phyloP scores from a whole-genome alignment of 2,888 invertebrate genomes.

The Melanotus villosus region DNA sequence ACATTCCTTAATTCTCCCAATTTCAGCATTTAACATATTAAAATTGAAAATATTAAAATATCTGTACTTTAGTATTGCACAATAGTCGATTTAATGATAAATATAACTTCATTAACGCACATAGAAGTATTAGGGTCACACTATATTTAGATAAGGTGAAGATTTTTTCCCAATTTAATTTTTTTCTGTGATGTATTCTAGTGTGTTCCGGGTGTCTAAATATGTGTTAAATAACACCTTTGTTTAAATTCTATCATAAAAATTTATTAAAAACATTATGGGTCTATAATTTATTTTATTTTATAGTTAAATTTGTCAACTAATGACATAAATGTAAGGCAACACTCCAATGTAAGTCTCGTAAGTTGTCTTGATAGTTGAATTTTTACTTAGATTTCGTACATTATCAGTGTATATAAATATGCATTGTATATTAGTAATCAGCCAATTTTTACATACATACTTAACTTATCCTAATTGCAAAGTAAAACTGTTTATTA shows the following conservation, averaged over 20 bases:
- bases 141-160: background rate
- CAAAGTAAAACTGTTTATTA: conserved; percentile 17
- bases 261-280: too few relatives aligned
- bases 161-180: background rate
- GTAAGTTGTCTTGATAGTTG: conserved; percentile 36
- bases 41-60: conserved; percentile 19
- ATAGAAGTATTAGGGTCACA: background rate
- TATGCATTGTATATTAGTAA: conserved; percentile 19
- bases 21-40: conserved; percentile 1
- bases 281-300: too few relatives aligned
- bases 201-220: too few relatives aligned
- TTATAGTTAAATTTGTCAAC: conserved; percentile 38
- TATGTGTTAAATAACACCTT: too few relatives aligned
- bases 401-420: conserved; percentile 34
- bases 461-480: conserved; percentile 14
- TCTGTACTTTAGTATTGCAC: conserved; percentile 12
- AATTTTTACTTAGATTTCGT: conserved; percentile 40
- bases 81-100: background rate
- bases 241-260: too few relatives aligned
- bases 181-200: conserved; percentile 3
- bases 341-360: conserved; percentile 46
- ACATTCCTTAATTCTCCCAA: conserved; percentile 22
- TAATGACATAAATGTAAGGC: conserved; percentile 45
- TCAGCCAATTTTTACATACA: conserved; percentile 20
- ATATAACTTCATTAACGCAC: conserved; percentile 1